Conservation (phyloP, 1,140 invertebrate genomes). For the Drosophila mauritiana region DNA sequence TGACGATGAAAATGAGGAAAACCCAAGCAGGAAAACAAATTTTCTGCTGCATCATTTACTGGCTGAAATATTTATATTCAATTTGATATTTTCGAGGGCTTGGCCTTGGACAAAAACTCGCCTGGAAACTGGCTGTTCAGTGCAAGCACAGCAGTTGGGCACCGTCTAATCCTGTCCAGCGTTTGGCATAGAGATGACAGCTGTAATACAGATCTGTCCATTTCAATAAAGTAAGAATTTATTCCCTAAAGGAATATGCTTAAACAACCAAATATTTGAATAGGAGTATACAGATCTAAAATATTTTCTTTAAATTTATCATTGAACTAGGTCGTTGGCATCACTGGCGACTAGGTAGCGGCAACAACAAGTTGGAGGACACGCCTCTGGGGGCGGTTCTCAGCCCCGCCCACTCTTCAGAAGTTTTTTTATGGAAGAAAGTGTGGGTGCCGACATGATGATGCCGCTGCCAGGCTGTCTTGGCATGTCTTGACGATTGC, state of each 20-base stretch:
- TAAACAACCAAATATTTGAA: too few relatives aligned
- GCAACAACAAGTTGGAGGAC: background rate
- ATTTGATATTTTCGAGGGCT: slow-evolving; percentile 66
- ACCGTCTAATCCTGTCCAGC: slow-evolving; percentile 14
- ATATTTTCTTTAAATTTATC: background rate
- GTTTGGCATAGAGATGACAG: background rate
- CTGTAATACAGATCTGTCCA: background rate
- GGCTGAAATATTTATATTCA: slow-evolving; percentile 73
- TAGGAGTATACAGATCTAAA: background rate
- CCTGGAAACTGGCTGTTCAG: slow-evolving; percentile 30
- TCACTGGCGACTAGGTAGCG: slow-evolving; percentile 9
- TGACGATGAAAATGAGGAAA: slow-evolving; percentile 42
- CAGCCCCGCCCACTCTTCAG: slow-evolving; percentile 4
- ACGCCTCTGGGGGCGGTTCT: slow-evolving; percentile 16
- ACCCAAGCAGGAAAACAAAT: slow-evolving; percentile 26
- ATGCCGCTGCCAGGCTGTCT: slow-evolving; percentile 39
- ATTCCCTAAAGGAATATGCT: too few relatives aligned
- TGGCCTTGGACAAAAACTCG: slow-evolving; percentile 45
- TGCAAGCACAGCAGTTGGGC: background rate
- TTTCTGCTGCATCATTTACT: slow-evolving; percentile 67
- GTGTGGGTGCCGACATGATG: slow-evolving; percentile 54
- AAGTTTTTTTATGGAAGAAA: background rate
- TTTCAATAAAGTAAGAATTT: background rate
- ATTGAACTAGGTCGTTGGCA: background rate
- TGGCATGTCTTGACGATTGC: slow-evolving; percentile 70